A percentile compares a stretch with the other conserved stretches of the same genome.
phyloP scores from a whole-genome alignment of 92 coral and sea anemone species.

The Virgularia gustaviana region DNA sequence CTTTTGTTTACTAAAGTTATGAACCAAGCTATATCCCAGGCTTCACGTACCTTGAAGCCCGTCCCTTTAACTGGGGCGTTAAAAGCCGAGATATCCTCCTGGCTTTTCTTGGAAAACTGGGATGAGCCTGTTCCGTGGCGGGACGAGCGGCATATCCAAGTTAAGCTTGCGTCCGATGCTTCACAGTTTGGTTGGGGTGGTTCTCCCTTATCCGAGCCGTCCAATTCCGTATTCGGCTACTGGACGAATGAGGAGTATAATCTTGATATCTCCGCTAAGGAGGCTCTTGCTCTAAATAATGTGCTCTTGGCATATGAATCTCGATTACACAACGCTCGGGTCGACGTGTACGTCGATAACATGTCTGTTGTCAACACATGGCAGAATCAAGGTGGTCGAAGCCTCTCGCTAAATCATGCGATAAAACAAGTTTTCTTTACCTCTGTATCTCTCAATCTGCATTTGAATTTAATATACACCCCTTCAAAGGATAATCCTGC shows the following conservation, averaged over 20 bases:
- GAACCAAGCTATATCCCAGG: conserved; percentile 21
- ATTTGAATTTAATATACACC: conserved; percentile 16
- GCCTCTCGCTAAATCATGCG: conserved; percentile 18
- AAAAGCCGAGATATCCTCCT: no score
- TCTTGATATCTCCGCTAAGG: conserved; percentile 40
- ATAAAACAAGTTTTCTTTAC: conserved; percentile 32
- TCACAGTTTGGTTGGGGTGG: no score
- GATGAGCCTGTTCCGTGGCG: no score
- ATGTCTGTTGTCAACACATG: conserved; percentile 42
- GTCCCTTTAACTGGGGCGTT: conserved; percentile 5
- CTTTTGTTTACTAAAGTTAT: conserved; percentile 27
- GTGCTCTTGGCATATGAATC: conserved; percentile 5
- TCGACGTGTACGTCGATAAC: conserved; percentile 44
- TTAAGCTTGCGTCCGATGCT: no score
- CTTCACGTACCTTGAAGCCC: neutral
- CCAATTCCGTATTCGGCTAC: conserved; percentile 24
- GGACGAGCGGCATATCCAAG: no score
- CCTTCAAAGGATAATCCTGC: conserved; percentile 25
- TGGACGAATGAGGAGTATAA: conserved; percentile 34
- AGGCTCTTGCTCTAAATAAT: conserved; percentile 34
- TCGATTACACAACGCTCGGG: conserved; percentile 19
- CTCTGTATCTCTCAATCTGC: conserved; percentile 13
- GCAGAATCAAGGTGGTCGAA: conserved; percentile 41
- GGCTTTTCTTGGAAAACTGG: no score
- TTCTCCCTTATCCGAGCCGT: conserved; percentile 4